Evolutionary conservation across 2,113 vertebrate genomes (phyloP).

Genomic region (Oriolus oriolus): DNA sequence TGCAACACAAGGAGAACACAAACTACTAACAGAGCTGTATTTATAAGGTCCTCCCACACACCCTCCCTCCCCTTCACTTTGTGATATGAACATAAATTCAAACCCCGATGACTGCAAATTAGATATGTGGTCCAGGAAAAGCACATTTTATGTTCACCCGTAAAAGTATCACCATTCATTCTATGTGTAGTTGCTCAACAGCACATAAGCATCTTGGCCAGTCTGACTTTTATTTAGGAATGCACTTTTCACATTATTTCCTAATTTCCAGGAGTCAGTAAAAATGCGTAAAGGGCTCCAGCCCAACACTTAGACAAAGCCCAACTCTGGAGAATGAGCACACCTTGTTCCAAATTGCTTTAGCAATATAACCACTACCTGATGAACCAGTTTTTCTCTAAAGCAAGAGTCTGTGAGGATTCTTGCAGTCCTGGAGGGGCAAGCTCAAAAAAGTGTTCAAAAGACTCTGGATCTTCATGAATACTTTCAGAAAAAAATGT

Average conservation of each 20-base stretch:
- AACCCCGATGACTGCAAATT: not conserved
- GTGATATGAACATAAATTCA: constrained; percentile 6
- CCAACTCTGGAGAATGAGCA: not conserved
- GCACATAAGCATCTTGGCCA: not conserved
- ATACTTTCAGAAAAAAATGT: not conserved
- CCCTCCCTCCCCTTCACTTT: not conserved
- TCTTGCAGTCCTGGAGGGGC: not conserved
- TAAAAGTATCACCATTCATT: constrained; percentile 44
- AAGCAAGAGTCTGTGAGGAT: not conserved
- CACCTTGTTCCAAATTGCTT: not conserved
- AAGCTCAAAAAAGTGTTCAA: not conserved
- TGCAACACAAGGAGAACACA: not conserved
- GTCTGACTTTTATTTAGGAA: not conserved
- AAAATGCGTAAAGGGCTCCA: not conserved
- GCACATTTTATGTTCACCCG: not conserved
- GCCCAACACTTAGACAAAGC: not conserved
- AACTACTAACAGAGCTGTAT: not conserved
- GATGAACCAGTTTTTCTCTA: not conserved
- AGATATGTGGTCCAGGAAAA: not conserved
- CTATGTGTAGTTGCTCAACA: not conserved
- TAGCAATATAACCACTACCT: not conserved
- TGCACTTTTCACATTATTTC: not conserved
- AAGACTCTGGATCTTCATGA: not conserved
- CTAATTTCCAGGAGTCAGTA: not conserved
- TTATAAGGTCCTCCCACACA: not conserved